These are phyloP conservation scores for Actias luna DNA, from an alignment of 2,888 invertebrate species.

Conservation along the genomic window DNA sequence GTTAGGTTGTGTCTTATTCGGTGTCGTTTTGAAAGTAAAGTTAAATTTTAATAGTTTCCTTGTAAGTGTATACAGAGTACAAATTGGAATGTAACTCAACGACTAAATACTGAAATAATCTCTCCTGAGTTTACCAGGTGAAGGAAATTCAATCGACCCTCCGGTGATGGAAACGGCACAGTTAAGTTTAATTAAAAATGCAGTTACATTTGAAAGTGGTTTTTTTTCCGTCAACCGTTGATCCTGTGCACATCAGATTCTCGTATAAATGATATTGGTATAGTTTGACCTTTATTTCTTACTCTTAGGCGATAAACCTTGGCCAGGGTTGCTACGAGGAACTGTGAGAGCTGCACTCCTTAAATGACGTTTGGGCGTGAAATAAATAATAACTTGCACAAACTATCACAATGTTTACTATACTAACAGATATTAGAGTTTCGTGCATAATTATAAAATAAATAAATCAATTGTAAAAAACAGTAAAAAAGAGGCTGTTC, in stretches of 20 bases:
- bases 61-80: constrained; percentile 55
- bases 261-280: neutral
- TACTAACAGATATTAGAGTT: too few relatives aligned
- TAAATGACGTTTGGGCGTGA: too few relatives aligned
- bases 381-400: too few relatives aligned
- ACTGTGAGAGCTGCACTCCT: too few relatives aligned
- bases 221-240: constrained; percentile 9
- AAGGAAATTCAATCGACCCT: neutral
- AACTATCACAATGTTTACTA: too few relatives aligned
- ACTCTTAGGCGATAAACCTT: too few relatives aligned
- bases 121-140: constrained; percentile 2
- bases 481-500: too few relatives aligned
- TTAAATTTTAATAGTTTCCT: constrained; percentile 31
- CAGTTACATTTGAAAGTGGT: neutral
- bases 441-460: too few relatives aligned
- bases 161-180: constrained; percentile 8
- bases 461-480: too few relatives aligned
- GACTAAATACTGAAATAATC: constrained; percentile 32
- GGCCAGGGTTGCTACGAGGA: too few relatives aligned
- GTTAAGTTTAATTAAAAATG: neutral
- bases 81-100: constrained; percentile 42
- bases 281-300: neutral
- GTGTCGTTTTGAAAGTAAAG: neutral
- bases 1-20: constrained; percentile 10
- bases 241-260: neutral